Percentiles rank a stretch among this genome's conserved stretches.
Conservation (phyloP, 1,140 invertebrate species). For the Sinella curviseta region DNA sequence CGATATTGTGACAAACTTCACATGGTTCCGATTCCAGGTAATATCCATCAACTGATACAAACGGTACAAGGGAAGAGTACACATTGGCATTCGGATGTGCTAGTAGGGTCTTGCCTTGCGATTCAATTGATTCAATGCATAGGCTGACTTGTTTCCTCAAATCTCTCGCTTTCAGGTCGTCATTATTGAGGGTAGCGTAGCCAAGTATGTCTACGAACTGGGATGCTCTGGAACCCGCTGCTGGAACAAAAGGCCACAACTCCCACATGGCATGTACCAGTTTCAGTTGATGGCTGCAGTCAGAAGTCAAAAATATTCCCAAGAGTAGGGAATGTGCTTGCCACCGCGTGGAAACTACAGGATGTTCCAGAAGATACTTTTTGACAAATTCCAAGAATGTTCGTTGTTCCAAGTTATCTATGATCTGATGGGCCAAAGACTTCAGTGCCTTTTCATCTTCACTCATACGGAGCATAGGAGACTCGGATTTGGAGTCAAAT, state of each 20-base stretch:
- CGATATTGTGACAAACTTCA: conserved; percentile 95
- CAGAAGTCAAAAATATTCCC: conserved; percentile 56
- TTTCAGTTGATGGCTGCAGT: conserved; percentile 54
- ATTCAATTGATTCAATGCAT: conserved; percentile 77
- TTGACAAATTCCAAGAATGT: conserved; percentile 59
- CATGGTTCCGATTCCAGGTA: conserved; percentile 96
- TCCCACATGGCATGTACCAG: conserved; percentile 60
- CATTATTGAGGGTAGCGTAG: conserved; percentile 82
- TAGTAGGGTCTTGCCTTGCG: conserved; percentile 82
- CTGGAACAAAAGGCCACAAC: conserved; percentile 78
- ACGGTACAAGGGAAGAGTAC: conserved; percentile 85
- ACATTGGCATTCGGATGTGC: conserved; percentile 92
- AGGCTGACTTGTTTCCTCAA: conserved; percentile 75
- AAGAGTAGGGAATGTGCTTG: conserved; percentile 86
- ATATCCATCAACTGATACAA: conserved; percentile 93
- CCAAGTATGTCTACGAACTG: conserved; percentile 96
- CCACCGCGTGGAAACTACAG: conserved; percentile 66
- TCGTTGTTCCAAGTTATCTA: conserved; percentile 45
- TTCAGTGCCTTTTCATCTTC: conserved; percentile 47
- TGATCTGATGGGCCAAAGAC: conserved; percentile 46
- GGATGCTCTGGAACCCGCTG: conserved; percentile 87
- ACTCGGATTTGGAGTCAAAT: conserved; percentile 47
- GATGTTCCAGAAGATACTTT: conserved; percentile 62
- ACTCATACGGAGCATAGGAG: conserved; percentile 39
- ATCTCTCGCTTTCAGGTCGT: conserved; percentile 50